Evolutionary conservation across 2,113 vertebrate genomes (phyloP), one percentile per base, ranked within the genome.

Genomic region (Rhea americana): DNA sequence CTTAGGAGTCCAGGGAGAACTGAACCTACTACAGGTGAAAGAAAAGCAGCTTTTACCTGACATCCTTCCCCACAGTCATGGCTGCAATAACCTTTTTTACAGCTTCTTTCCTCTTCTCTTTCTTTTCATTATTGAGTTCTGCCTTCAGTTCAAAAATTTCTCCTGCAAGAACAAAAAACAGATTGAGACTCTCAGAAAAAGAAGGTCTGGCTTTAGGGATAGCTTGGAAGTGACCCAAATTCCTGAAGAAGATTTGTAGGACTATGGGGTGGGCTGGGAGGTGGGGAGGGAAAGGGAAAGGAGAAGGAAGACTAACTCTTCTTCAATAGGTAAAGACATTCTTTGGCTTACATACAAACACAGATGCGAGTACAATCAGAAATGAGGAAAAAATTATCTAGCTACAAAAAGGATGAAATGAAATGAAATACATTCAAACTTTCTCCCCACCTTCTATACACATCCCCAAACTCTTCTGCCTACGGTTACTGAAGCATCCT

Each of bases 71-170:
- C 81, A 99, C 99, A 0, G 99, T 99, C 99, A 99, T 99, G 90
- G 99, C 99, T 75, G 99, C 99, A 79, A 99, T 99, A 92, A 99
- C 99, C 95, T 99, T 99, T 97, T 99, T 99, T 20, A 99, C 99
- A 2, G 99, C 99, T 97, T 99, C 99, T 96, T 99, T 99, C 93
- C 99, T 98, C 94, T 99, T 99, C 97, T 99, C 99, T 94, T 99
- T 99, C 97, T 99, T 99, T 94, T 99, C 99, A 98, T 99, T 99
- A 96, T 99, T 99, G 96, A 99, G 98, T 87, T 99, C 99, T 41
- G 99, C 99, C 97, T 99, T 99, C 96, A 99, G 97, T 91, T 99
- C 99, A 97, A 99, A 99, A 96, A 99, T 99, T 98, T 99, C 99
- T 85, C 99, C 99, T 99, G 90, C 30, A 85, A 98, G 93, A 71